A percentile compares a stretch with the other conserved stretches of the same genome.
Evolutionary conservation across 2,797 vertebrate species (phyloP).

Genomic region (Alfaro cultratus): DNA sequence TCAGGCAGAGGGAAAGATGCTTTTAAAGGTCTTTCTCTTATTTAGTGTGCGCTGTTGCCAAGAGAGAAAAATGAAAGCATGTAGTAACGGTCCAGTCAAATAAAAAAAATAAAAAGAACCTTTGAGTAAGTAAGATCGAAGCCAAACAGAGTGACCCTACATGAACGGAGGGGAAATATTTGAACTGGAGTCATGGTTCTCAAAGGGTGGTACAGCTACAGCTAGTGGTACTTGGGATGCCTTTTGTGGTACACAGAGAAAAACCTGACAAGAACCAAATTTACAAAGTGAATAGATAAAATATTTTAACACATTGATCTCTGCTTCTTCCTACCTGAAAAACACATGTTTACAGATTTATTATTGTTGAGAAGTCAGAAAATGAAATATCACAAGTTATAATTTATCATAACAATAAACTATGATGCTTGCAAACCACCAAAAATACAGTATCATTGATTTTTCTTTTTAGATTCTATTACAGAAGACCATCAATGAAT

Average conservation of each 20-base stretch:
- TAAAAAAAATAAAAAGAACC: slow-evolving; percentile 51
- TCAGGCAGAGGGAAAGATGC: slow-evolving; percentile 76
- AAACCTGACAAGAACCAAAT: neutral
- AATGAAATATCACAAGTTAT: neutral
- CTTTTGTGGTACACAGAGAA: neutral
- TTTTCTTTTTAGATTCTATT: neutral
- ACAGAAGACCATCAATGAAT: neutral
- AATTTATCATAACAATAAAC: neutral
- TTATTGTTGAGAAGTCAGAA: neutral
- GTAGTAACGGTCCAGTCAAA: slow-evolving; percentile 62
- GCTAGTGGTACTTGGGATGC: neutral
- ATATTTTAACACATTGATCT: neutral
- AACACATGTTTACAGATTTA: neutral
- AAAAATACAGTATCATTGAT: too few relatives aligned
- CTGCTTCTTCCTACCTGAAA: neutral
- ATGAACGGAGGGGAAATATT: slow-evolving; percentile 74
- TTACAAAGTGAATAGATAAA: neutral
- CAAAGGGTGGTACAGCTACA: neutral
- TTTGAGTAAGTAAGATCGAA: slow-evolving; percentile 57
- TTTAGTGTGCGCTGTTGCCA: slow-evolving; percentile 62
- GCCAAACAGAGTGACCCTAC: slow-evolving; percentile 61
- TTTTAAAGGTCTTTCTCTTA: slow-evolving; percentile 69
- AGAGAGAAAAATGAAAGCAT: slow-evolving; percentile 75
- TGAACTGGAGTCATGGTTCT: slow-evolving; percentile 45
- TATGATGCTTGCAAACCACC: neutral